Conservation (phyloP, 2,888 invertebrate species). For the Onchidella celtica region DNA sequence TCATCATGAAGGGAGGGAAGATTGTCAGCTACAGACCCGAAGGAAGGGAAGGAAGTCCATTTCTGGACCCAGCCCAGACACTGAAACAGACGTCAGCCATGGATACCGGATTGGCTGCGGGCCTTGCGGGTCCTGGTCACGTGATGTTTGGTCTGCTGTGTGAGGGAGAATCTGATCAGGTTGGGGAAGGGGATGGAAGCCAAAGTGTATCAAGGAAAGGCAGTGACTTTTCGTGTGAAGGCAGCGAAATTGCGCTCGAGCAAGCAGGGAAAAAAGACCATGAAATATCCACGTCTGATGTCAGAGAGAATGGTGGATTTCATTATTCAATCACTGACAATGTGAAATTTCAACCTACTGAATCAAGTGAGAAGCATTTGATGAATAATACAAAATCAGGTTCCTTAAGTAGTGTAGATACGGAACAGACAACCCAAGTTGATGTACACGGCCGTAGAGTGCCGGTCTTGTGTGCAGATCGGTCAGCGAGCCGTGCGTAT, state of each 20-base stretch:
- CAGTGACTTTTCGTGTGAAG: not conserved
- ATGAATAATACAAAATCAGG: not conserved
- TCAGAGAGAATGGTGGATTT: not conserved
- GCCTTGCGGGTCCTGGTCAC: constrained; percentile 28
- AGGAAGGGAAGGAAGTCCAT: constrained; percentile 28
- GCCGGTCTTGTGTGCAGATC: not conserved
- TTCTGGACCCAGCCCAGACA: not conserved
- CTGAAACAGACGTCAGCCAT: not conserved
- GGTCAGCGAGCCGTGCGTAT: not conserved
- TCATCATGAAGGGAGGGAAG: constrained; percentile 73
- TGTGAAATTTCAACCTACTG: not conserved
- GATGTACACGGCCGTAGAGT: no score
- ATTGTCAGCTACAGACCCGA: constrained; percentile 63
- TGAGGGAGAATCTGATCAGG: not conserved
- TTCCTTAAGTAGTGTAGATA: not conserved
- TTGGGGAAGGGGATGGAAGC: not conserved
- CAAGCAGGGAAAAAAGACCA: no score
- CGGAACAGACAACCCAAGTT: not conserved
- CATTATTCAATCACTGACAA: not conserved
- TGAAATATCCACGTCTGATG: no score
- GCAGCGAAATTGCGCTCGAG: no score
- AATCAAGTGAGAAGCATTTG: not conserved
- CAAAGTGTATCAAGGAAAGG: not conserved
- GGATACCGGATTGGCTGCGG: not conserved
- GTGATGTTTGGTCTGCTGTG: constrained; percentile 27